phyloP scores from a whole-genome alignment of 2,113 vertebrate species.

The Willisornis vidua region DNA sequence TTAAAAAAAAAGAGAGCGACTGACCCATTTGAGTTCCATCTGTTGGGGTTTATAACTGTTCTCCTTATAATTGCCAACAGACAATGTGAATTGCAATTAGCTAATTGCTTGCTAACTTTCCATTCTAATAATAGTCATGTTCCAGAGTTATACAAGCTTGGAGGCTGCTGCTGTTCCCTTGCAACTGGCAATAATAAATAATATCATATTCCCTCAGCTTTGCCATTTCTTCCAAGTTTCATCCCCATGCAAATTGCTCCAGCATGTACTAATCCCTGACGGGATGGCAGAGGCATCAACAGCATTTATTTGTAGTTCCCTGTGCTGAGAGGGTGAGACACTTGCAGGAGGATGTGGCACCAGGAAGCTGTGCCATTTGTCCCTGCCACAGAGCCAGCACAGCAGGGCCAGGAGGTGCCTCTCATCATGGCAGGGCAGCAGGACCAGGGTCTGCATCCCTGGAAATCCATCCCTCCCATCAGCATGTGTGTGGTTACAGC shows the following conservation, averaged over 20 bases:
- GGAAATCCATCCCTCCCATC: not conserved
- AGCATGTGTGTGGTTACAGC: not conserved
- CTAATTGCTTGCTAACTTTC: slow-evolving; percentile 68
- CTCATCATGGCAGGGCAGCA: not conserved
- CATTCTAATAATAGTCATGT: slow-evolving; percentile 63
- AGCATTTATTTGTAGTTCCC: not conserved
- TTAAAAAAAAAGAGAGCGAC: not conserved
- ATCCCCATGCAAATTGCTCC: slow-evolving; percentile 57
- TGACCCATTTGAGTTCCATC: slow-evolving; percentile 48
- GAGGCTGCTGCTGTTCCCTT: slow-evolving; percentile 64
- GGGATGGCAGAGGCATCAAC: slow-evolving; percentile 26
- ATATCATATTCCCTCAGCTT: slow-evolving; percentile 42
- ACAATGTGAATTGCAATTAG: slow-evolving; percentile 67
- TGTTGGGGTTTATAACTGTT: slow-evolving; percentile 42
- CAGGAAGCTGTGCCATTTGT: not conserved
- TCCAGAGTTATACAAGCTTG: slow-evolving; percentile 67
- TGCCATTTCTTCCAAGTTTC: slow-evolving; percentile 50
- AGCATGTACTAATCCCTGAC: slow-evolving; percentile 53
- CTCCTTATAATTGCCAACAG: slow-evolving; percentile 54
- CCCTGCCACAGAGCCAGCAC: fast-evolving
- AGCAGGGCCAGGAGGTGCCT: not conserved
- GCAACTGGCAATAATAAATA: slow-evolving; percentile 67
- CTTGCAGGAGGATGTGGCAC: not conserved
- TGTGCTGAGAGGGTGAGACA: not conserved
- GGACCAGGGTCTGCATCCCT: not conserved